Percentiles rank a stretch among this genome's conserved stretches.
These are phyloP conservation scores for Calvadosia cruxmelitensis DNA, from an alignment of 30 jellyfish, hydroid and myxozoan species.

Conservation along the genomic window DNA sequence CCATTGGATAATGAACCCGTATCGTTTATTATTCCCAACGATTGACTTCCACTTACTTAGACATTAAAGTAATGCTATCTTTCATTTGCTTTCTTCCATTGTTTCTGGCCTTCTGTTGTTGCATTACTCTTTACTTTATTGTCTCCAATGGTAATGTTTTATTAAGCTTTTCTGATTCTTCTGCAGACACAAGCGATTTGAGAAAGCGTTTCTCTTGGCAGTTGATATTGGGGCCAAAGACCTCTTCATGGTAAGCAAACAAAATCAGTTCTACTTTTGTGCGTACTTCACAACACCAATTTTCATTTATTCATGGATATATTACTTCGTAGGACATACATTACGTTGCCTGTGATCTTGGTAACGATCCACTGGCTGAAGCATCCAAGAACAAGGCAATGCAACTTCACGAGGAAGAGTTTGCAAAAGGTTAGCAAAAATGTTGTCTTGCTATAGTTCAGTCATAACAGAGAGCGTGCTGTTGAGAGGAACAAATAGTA, in stretches of 20 bases:
- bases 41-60: no score
- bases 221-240: slow-evolving; percentile 97
- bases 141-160: not conserved
- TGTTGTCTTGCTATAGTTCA: no score
- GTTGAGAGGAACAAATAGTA: no score
- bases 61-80: no score
- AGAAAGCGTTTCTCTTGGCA: slow-evolving; percentile 90
- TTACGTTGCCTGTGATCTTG: slow-evolving; percentile 68
- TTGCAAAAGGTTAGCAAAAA: no score
- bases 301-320: not conserved
- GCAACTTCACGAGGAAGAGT: slow-evolving; percentile 45
- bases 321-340: slow-evolving; percentile 57
- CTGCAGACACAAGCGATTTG: slow-evolving; percentile 76
- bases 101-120: no score
- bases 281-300: no score
- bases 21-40: no score
- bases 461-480: no score
- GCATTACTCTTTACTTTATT: no score
- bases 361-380: slow-evolving; percentile 58
- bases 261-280: not conserved
- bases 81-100: no score
- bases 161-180: not conserved
- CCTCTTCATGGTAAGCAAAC: slow-evolving; percentile 64
- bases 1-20: no score
- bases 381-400: slow-evolving; percentile 78